Evolutionary conservation across 2,888 invertebrate genomes (phyloP), one percentile per base, ranked within the genome.

Genomic region (Galeruca laticollis): DNA sequence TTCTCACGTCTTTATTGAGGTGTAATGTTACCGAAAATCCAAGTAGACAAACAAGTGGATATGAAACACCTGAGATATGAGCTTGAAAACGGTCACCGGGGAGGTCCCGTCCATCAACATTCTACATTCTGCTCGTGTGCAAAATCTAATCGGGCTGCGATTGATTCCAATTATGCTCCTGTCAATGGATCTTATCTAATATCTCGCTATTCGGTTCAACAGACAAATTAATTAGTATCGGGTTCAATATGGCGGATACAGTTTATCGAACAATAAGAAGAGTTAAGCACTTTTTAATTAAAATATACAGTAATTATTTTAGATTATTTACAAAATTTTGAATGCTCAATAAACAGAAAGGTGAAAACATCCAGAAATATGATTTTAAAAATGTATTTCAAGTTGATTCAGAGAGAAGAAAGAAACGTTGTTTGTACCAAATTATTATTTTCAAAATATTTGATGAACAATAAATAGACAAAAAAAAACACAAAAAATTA

Each of bases 71-170:
- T 72, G 77, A 77, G 76, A 77, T 70, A 75, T 70, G 76, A 77
- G 64, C 67, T 71, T 72, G 69, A 75, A 75, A 76, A 78, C 71
- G 76, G 74, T 78, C 73, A 65, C 43, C 78, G 52, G 76, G 78
- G 79, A 64, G 79, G 79, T 78, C 79, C 75, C 70, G 76, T 79
- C 78, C 69, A 60, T 79, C 78, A 77, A 43, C 57, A 47, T 51
- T 26, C 37, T 37, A 54, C 54, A 54, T 33, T 57, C 31, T 18
- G 18, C 56, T 59, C 62, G 64, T 75, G 70, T 75, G 72, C 74
- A 72, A 70, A 75, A 73, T 73, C 63, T 74, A 75, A 74, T 73
- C 73, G 59, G 40, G 54, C 60, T 60, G 33, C 70, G 66, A 72
- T 73, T 70, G 49, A 69, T 66, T 67, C 68, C 73, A 73, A 73